phyloP scores from a whole-genome alignment of 2,797 vertebrate species.

The Perdix hodgsoniae region DNA sequence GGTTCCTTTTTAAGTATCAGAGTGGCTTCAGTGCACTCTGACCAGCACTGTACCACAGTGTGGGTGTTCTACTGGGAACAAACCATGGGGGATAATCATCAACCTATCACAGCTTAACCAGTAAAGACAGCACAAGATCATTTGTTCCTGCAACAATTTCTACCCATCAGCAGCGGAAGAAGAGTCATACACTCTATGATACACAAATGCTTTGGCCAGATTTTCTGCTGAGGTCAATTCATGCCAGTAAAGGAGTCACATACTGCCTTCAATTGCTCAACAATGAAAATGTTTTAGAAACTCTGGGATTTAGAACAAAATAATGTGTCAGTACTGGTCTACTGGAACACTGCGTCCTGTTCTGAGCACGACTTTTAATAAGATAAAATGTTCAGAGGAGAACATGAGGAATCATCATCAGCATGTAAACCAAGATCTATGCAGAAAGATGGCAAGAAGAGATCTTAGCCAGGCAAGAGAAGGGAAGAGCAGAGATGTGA shows the following conservation, averaged over 20 bases:
- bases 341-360: background rate
- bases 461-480: background rate
- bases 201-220: constrained; percentile 16
- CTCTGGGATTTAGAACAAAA: background rate
- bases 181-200: background rate
- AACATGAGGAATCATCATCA: background rate
- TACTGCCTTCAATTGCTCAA: constrained; percentile 26
- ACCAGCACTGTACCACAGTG: accelerated
- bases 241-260: background rate
- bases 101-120: background rate
- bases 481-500: background rate
- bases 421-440: background rate
- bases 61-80: background rate
- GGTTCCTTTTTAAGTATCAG: accelerated
- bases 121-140: constrained; percentile 18
- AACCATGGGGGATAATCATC: background rate
- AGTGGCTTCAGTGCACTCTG: accelerated
- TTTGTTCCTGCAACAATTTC: constrained; percentile 19
- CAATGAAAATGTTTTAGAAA: constrained; percentile 3
- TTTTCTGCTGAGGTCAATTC: constrained; percentile 22
- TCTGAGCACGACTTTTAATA: background rate
- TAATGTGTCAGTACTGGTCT: background rate
- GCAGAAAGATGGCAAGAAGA: background rate
- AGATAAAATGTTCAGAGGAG: background rate
- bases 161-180: background rate